Evolutionary conservation across 2,113 vertebrate genomes (phyloP), one percentile per base, ranked within the genome.

Genomic region (Ceyx margarethae): DNA sequence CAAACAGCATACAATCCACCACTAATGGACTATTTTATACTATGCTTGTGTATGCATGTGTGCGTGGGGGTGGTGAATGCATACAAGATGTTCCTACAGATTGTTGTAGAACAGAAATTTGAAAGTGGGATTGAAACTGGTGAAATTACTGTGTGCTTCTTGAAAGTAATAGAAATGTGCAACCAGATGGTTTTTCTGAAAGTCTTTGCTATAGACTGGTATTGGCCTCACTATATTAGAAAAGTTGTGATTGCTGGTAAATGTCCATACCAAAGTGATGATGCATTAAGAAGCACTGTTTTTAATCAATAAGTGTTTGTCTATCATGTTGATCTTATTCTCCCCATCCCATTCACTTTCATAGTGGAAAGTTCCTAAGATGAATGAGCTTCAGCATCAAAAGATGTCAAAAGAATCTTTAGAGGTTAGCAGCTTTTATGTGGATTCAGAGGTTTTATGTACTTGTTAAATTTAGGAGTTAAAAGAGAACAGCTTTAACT

Each of bases 391-490:
- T 22, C 23, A 81, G 60, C 81, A 91, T 91, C 83, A 91, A 91
- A 97, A 65, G n/a, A 81, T 80, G 33, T 80, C 87, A 88, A 48
- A 81, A 72, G 43, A 92, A 67, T 88, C 76, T 95, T 93, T 35
- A 62, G 60, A 91, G 46, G 35, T 86, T 93, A 81, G 15, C 25
- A 40, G 78, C 81, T 81, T 94, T 93, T 64, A 95, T 93, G 89
- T 92, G 85, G 93, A 94, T 91, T 91, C 82, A 53, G 78, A 76
- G 33, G 58, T 71, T 91, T 95, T 60, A 94, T 83, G 62, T 40
- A 89, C 65, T 96, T 91, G 57, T 65, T 94, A 89, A 85, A 85
- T 71, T 87, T 61, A 72, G 67, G 65, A 95, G 75, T 92, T 94
- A 91, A 95, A 91, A 74, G 78, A 69, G 37, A 94, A 91, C 84